These are phyloP conservation scores for Perodicticus potto DNA, from an alignment of 2,797 vertebrate genomes.

Conservation along the genomic window DNA sequence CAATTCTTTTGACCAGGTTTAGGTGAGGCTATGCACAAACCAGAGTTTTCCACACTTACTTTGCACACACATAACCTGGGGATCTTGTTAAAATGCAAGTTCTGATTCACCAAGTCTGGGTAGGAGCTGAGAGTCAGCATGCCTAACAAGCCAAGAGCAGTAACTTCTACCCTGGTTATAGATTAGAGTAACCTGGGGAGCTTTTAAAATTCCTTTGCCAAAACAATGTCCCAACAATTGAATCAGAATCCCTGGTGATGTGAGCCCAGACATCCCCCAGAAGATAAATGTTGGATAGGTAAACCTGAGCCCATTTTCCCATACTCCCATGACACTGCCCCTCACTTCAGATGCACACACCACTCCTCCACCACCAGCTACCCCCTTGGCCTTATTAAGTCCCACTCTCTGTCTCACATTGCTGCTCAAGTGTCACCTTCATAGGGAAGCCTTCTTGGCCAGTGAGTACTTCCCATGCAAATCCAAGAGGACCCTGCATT, in stretches of 20 bases:
- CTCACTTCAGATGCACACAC: neutral
- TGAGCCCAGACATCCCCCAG: neutral
- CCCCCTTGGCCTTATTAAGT: neutral
- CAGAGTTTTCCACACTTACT: neutral
- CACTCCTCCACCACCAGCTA: neutral
- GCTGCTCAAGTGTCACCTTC: neutral
- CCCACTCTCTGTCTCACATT: neutral
- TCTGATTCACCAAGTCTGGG: neutral
- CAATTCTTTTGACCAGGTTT: neutral
- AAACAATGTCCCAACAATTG: neutral
- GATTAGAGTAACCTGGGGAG: neutral
- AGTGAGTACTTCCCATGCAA: neutral
- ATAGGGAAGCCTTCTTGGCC: neutral
- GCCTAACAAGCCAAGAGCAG: slow-evolving; percentile 26
- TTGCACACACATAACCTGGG: neutral
- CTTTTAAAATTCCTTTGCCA: neutral
- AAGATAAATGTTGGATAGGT: neutral
- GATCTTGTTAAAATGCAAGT: slow-evolving; percentile 46
- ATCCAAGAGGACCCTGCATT: neutral
- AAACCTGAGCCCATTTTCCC: neutral
- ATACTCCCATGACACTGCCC: neutral
- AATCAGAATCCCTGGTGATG: neutral
- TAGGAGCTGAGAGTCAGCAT: neutral
- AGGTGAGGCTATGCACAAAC: neutral
- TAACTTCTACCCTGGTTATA: neutral